phyloP scores from a whole-genome alignment of 2,888 invertebrate species.

The Ceraclea dissimilis region DNA sequence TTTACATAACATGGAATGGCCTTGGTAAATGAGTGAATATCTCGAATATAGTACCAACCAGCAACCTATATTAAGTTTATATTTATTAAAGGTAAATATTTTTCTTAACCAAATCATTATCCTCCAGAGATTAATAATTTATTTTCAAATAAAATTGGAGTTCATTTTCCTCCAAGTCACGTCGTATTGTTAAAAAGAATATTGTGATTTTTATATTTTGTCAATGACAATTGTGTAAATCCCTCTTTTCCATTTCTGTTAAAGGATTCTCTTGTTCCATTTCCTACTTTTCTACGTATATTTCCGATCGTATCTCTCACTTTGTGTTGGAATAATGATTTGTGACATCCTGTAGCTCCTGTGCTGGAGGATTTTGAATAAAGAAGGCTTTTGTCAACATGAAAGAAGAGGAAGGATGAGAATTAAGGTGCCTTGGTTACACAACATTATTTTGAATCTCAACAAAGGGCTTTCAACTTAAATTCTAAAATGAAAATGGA shows the following conservation, averaged over 20 bases:
- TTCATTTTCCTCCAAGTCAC: no score
- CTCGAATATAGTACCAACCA: no score
- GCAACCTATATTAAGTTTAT: no score
- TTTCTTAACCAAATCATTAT: no score
- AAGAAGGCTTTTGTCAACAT: slow-evolving; percentile 16
- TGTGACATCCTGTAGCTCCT: slow-evolving; percentile 2
- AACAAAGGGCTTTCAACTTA: slow-evolving; percentile 16
- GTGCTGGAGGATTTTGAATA: neutral
- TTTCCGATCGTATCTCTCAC: neutral
- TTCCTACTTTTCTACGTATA: neutral
- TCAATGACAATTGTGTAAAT: neutral
- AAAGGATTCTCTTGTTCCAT: slow-evolving; percentile 2
- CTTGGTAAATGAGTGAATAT: no score
- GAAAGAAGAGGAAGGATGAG: slow-evolving; percentile 5
- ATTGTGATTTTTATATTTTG: neutral
- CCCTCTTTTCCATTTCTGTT: neutral
- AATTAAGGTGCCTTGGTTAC: slow-evolving; percentile 8
- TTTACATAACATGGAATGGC: no score
- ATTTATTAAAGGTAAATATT: no score
- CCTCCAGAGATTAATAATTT: no score
- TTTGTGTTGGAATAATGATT: slow-evolving; percentile 1
- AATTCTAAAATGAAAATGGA: slow-evolving; percentile 20
- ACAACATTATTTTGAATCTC: slow-evolving; percentile 11
- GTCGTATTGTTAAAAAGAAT: neutral
- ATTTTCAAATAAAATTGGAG: no score